Percentiles rank a stretch among this genome's conserved stretches.
These are phyloP conservation scores for Amphimallon solstitiale DNA, from an alignment of 2,888 invertebrate genomes.

Conservation along the genomic window DNA sequence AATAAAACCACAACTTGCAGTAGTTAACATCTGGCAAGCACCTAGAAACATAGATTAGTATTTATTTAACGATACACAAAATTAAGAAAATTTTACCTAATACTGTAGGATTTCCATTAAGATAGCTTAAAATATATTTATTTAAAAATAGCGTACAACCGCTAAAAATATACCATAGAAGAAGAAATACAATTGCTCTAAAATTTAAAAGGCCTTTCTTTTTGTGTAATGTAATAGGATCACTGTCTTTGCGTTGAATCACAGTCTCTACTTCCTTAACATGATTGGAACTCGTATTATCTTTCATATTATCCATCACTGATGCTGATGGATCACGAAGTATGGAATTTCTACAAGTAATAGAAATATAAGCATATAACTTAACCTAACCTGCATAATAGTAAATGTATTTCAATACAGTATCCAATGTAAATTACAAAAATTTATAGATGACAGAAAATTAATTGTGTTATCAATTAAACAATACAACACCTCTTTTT, in stretches of 20 bases:
- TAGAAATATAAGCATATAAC: constrained; percentile 7
- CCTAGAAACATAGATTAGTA: constrained; percentile 62
- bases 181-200: constrained; percentile 70
- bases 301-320: constrained; percentile 27
- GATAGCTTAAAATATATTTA: constrained; percentile 78
- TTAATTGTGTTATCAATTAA: not conserved
- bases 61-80: constrained; percentile 13
- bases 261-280: constrained; percentile 24
- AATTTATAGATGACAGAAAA: not conserved
- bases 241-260: constrained; percentile 36
- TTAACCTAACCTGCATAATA: not conserved
- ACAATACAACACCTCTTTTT: not conserved
- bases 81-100: constrained; percentile 67
- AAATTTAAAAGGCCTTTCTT: constrained; percentile 66
- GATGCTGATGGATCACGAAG: constrained; percentile 18
- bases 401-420: not conserved
- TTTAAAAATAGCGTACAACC: constrained; percentile 81
- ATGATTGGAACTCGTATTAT: constrained; percentile 26
- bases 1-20: constrained; percentile 76
- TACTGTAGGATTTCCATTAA: constrained; percentile 78
- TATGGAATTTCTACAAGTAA: constrained; percentile 11
- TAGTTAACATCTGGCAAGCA: constrained; percentile 80
- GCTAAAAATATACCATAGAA: constrained; percentile 81
- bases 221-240: constrained; percentile 20
- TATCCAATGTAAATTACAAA: not conserved